phyloP scores from a whole-genome alignment of 2,797 vertebrate genomes.

The Ceyx erithaca region DNA sequence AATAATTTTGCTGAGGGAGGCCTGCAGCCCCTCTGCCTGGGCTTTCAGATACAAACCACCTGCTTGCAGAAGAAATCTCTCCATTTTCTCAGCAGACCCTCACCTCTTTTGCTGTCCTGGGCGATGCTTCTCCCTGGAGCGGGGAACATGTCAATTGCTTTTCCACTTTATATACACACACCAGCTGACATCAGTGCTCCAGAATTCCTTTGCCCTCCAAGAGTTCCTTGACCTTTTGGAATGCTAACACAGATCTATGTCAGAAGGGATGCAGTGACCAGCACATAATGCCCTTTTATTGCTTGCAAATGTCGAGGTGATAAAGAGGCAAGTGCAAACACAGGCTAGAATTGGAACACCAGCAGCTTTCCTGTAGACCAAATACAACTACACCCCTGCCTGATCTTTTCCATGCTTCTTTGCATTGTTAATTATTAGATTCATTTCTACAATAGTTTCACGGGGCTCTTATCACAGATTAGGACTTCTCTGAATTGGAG shows the following conservation, averaged over 20 bases:
- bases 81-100: neutral
- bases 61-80: neutral
- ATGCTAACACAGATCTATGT: conserved; percentile 65
- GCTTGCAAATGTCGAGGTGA: neutral
- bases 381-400: neutral
- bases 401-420: neutral
- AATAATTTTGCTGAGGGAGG: neutral
- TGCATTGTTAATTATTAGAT: neutral
- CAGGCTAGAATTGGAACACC: neutral
- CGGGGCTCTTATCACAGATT: neutral
- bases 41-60: neutral
- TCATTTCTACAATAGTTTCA: neutral
- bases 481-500: neutral
- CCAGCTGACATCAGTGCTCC: conserved; percentile 28
- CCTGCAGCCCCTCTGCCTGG: neutral
- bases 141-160: conserved; percentile 23
- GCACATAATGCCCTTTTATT: conserved; percentile 62
- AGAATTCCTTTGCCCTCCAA: conserved; percentile 60
- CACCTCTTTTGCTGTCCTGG: conserved; percentile 46
- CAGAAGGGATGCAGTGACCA: conserved; percentile 48
- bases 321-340: conserved; percentile 41
- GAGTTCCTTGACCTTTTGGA: conserved; percentile 58
- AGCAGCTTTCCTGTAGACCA: neutral
- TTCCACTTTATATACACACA: conserved; percentile 45
- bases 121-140: neutral